phyloP scores from a whole-genome alignment of 2,888 invertebrate species.

The Gasteruption jaculator region DNA sequence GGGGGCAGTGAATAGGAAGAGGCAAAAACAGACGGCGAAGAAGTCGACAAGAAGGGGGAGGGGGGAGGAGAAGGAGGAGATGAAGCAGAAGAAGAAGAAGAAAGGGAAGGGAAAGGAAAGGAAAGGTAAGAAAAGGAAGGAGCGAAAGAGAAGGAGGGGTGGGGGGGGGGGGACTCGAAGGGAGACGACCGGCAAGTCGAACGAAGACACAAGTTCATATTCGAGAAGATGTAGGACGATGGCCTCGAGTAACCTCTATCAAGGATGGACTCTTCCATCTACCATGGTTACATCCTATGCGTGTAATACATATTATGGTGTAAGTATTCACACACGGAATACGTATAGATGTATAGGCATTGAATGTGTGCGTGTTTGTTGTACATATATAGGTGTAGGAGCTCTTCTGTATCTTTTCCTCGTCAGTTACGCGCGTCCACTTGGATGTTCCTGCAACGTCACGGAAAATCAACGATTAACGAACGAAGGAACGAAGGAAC shows the following conservation, averaged over 20 bases:
- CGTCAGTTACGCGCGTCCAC: slow-evolving; percentile 24
- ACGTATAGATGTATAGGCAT: too few relatives aligned
- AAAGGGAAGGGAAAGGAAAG: slow-evolving; percentile 19
- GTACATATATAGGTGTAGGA: too few relatives aligned
- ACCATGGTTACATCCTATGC: too few relatives aligned
- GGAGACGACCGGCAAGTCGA: slow-evolving; percentile 32
- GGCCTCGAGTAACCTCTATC: slow-evolving; percentile 50
- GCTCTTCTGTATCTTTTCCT: too few relatives aligned
- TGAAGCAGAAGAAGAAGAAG: slow-evolving; percentile 12
- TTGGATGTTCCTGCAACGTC: too few relatives aligned
- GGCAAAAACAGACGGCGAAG: slow-evolving; percentile 12
- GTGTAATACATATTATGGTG: too few relatives aligned
- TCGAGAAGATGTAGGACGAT: slow-evolving; percentile 49
- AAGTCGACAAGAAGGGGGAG: slow-evolving; percentile 13
- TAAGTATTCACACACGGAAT: too few relatives aligned
- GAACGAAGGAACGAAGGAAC: too few relatives aligned
- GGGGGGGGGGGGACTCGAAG: slow-evolving; percentile 25
- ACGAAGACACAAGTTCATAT: slow-evolving; percentile 46
- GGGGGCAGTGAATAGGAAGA: neutral
- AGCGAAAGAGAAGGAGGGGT: slow-evolving; percentile 14
- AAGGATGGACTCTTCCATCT: slow-evolving; percentile 47
- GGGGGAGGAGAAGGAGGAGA: slow-evolving; percentile 11
- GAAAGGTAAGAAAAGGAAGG: slow-evolving; percentile 18
- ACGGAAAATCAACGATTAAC: too few relatives aligned
- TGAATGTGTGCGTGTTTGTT: too few relatives aligned